Evolutionary conservation across 2,888 invertebrate genomes (phyloP), one percentile per base, ranked within the genome.

Genomic region (Onchidella celtica): DNA sequence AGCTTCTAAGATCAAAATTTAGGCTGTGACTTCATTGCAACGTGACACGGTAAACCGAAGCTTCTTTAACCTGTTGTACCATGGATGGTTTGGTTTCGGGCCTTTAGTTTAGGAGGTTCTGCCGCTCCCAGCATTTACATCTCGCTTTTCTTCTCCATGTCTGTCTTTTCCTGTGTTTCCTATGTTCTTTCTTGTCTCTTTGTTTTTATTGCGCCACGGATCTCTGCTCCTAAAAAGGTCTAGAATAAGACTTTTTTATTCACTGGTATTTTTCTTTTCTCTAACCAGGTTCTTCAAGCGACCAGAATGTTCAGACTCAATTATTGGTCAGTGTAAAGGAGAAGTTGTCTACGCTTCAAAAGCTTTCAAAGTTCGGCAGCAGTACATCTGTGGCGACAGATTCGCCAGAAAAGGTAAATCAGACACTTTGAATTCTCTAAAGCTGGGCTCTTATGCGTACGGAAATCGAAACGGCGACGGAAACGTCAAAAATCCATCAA

Each of bases 381-480:
- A 82, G 55, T 82, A 79, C 63, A 76, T 84, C 66, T 84, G 84
- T 73, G 84, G 79, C 2, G 75, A 82, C 38, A 79, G 79, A 47
- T 59, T 75, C 24, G 32, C 79, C 21, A 70, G 82, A 47, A 84
- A 84, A 84, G 84, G 84, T 84, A 24, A 40, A 40, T 3, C 24
- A 2, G n/a, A n/a, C n/a, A n/a, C 1, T 14, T 68, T 21, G 6
- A 4, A 17, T 17, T 69, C n/a, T 69, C 9, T 55, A 55, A 55
- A 14, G n/a, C n/a, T n/a, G n/a, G n/a, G n/a, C n/a, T n/a, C n/a
- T n/a, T n/a, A n/a, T n/a, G n/a, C n/a, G n/a, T n/a, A n/a, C n/a
- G n/a, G n/a, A n/a, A n/a, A n/a, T n/a, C n/a, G n/a, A n/a, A n/a
- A n/a, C n/a, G n/a, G n/a, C n/a, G n/a, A n/a, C n/a, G n/a, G n/a